Percentiles rank a stretch among this genome's conserved stretches.
Evolutionary conservation across 2,797 vertebrate genomes (phyloP).

Genomic region (Odontamblyopus lacepedii): DNA sequence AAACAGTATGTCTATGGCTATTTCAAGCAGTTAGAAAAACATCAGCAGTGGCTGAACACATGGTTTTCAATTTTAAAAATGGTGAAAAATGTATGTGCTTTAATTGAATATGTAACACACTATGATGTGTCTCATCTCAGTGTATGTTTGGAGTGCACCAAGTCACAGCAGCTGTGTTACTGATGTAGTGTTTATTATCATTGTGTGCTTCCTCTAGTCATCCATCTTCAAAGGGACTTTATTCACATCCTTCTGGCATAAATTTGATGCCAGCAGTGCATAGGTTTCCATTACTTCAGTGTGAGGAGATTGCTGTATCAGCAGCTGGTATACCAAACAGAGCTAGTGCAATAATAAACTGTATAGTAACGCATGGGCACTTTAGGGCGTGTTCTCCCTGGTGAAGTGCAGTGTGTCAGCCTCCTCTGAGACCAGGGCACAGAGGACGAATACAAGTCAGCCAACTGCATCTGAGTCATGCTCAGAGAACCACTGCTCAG

Average conservation of each 20-base stretch:
- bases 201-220: conserved; percentile 5
- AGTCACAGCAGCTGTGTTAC: background rate
- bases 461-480: conserved; percentile 10
- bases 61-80: background rate
- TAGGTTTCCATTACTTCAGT: conserved; percentile 8
- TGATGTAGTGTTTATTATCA: conserved; percentile 5
- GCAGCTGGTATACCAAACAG: conserved; percentile 8
- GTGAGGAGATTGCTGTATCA: conserved; percentile 12
- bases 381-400: conserved; percentile 11
- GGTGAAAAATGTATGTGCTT: no score
- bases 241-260: conserved; percentile 5
- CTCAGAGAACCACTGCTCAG: background rate
- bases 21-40: background rate
- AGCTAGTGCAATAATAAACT: conserved; percentile 11
- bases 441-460: conserved; percentile 15
- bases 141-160: background rate
- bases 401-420: conserved; percentile 20
- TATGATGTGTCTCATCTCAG: background rate
- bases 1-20: background rate
- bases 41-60: background rate
- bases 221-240: conserved; percentile 10
- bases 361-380: background rate
- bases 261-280: conserved; percentile 2
- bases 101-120: no score
- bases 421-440: conserved; percentile 14